phyloP scores from a whole-genome alignment of 1,140 invertebrate genomes.

The Cydia fagiglandana region DNA sequence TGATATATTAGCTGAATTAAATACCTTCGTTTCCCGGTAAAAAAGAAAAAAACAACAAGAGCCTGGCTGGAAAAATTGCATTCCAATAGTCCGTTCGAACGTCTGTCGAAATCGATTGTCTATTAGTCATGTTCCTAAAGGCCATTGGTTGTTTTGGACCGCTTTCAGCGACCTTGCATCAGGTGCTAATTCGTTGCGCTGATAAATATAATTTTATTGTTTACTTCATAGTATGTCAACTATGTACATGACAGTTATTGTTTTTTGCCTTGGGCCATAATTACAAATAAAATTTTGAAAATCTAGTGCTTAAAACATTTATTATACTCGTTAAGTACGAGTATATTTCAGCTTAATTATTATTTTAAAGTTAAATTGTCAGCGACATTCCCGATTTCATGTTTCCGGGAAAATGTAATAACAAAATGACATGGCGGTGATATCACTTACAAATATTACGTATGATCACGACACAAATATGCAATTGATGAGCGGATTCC shows the following conservation, averaged over 20 bases:
- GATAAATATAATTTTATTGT: conserved; percentile 10
- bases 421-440: not conserved
- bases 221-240: conserved; percentile 7
- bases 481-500: not conserved
- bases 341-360: not conserved
- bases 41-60: not conserved
- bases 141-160: conserved; percentile 25
- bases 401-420: not conserved
- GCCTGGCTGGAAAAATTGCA: not conserved
- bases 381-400: not conserved
- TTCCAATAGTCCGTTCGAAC: conserved; percentile 13
- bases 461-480: not conserved
- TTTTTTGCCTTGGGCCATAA: not conserved
- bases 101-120: conserved; percentile 29
- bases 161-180: conserved; percentile 27
- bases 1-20: too few species aligned
- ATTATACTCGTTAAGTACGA: not conserved
- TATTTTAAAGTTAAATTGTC: not conserved
- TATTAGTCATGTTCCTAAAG: conserved; percentile 30
- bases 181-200: conserved; percentile 23
- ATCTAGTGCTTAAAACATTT: not conserved
- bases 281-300: not conserved
- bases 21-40: too few species aligned
- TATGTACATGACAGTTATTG: not conserved
- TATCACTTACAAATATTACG: not conserved